Evolutionary conservation across 2,888 invertebrate species (phyloP).

Genomic region (Elmis aenea): DNA sequence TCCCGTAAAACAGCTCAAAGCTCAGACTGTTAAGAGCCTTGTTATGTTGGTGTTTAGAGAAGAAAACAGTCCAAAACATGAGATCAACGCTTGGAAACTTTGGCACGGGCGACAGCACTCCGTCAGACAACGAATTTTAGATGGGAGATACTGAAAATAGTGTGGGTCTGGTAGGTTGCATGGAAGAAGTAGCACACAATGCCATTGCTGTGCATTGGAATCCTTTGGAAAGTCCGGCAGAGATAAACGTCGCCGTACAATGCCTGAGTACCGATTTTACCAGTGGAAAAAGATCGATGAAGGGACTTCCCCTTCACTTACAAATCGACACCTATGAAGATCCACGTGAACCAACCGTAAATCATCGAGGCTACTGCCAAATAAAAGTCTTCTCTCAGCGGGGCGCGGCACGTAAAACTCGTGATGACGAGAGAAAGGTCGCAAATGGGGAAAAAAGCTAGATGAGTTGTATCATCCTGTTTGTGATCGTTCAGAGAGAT

Average conservation of each 20-base stretch:
- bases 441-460: conserved; percentile 93
- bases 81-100: conserved; percentile 99
- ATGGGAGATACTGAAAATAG: conserved; percentile 91
- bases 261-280: conserved; percentile 99
- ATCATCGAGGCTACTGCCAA: conserved; percentile 97
- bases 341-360: conserved; percentile 79
- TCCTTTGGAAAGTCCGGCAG: conserved; percentile 92
- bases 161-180: no score
- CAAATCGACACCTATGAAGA: conserved; percentile 99
- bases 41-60: no score
- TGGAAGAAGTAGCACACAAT: conserved; percentile 96
- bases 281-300: conserved; percentile 99
- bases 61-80: conserved; percentile 97
- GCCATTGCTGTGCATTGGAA: conserved; percentile 99
- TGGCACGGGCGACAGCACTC: conserved; percentile 99
- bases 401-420: conserved; percentile 98
- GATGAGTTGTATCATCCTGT: conserved; percentile 96
- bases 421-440: conserved; percentile 95
- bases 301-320: conserved; percentile 94
- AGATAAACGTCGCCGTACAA: conserved; percentile 98
- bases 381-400: conserved; percentile 92
- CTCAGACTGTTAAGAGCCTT: conserved; percentile 94
- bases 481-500: conserved; percentile 93
- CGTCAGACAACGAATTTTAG: conserved; percentile 95
- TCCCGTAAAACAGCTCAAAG: conserved; percentile 89